Base-by-base conservation (phyloP, 2,113 vertebrate species). In the Nyctibius bracteatus region DNA sequence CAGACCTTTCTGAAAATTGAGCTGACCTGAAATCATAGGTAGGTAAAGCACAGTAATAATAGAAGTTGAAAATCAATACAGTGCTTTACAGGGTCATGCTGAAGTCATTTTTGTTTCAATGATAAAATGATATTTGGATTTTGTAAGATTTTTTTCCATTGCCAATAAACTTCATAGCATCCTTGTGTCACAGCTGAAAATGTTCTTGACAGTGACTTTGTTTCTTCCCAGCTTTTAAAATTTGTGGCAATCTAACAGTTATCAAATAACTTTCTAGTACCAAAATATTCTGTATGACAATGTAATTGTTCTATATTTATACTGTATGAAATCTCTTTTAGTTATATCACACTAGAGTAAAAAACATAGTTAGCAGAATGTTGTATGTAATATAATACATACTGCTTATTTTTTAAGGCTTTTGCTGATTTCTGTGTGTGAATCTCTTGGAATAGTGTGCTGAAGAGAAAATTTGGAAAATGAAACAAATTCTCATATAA, bases 11-110 rank as follows among this genome's bases (percentile, higher is more conserved):
- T 88, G 94, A 97, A 98, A 97, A 98, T 97, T 97, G 97, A 97
- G 84, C 94, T 97, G 97, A 97, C 96, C 97, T 96, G 80, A 65
- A 96, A 97, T 98, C 96, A 97, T 88, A 96, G 90, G 74, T 80
- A 94, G 96, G 94, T 97, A 98, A 98, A 97, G 80, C 91, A 95
- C 84, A 92, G 88, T 97, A 96, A 98, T 97, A 97, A 97, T 54
- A 97, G 92, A 95, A 97, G 93, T 73, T 94, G 95, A 97, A 98
- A 97, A 98, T 98, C 97, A 97, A 98, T 98, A 97, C 25, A 43
- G 12, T 94, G 44, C 49, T 97, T 97, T 97, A 94, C 62, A 58
- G 95, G 97, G 97, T 97, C 96, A 92, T 52, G 75, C 81, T 91
- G 94, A 95, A 97, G 96, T 96, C 82, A 92, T 94, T 96, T 97